Evolutionary conservation across 2,113 vertebrate genomes (phyloP), one percentile per base, ranked within the genome.

Genomic region (Sapayoa aenigma): DNA sequence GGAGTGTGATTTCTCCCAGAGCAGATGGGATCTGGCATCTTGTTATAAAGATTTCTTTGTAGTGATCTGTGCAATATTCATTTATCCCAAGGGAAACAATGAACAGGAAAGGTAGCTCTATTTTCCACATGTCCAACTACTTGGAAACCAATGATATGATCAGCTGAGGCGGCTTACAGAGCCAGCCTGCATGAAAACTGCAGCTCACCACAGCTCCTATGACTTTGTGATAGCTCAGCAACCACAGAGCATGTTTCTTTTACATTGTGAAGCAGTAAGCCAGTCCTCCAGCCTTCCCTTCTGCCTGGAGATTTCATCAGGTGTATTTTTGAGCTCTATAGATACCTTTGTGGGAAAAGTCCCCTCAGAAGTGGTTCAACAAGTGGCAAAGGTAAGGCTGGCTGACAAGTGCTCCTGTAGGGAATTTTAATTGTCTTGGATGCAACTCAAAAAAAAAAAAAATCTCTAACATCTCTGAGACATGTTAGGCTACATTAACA

Each of bases 21-120:
- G 72, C 59, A 90, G 86, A 90, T 71, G 90, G 79, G 85, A 94
- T 72, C 68, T 93, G 72, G 88, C 69, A 86, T 87, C 90, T 92
- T 0, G 3, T 96, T 97, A 92, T 69, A 80, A 90, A 90, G 55
- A 72, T 92, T 93, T 95, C 68, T 84, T 91, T 83, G 84, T 87
- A 83, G 87, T 59, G 87, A 85, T 72, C 75, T 77, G 47, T 37
- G 65, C 68, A 78, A 35, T 65, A 68, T 72, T 84, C 1, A 2
- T 58, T 86, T 84, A 81, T 87, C 90, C 73, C 56, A 44, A 88
- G 46, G 88, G 69, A 87, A 89, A n/a, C 3, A 52, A 14, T 14
- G 60, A 87, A 79, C 66, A 90, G 73, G 68, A 90, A 74, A 93
- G 60, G 73, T 63, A 90, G 60, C 44, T 89, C 62, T 76, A 60